Evolutionary conservation across 2,888 invertebrate genomes (phyloP), one percentile per base, ranked within the genome.

Genomic region (Prenolepis imparis): DNA sequence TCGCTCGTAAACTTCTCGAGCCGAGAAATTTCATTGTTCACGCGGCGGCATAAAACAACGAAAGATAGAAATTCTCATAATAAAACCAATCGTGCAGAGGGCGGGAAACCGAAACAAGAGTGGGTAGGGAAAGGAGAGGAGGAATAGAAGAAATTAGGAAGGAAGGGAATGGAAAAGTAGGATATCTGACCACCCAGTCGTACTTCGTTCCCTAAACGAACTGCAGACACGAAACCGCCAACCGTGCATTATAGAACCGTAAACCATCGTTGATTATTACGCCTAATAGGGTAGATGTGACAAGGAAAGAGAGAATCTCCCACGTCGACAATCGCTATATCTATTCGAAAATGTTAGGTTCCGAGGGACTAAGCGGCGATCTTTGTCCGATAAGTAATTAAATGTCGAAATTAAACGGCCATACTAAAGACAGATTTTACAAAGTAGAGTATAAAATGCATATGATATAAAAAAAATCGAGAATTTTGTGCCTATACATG

Each of bases 11-110:
- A 86, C 63, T 81, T 83, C 57, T 44, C 68, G 81, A 74, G 48
- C 80, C 67, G 73, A 87, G 73, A 86, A 86, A 86, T 86, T 85
- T 86, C 83, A 82, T 74, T 78, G 82, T 83, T 72, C 64, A 59
- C 52, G 72, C 82, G 63, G 61, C 73, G 32, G 44, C 41, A 85
- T 64, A 44, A 36, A 70, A 48, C 39, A 32, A 74, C 52, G 55
- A 82, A 41, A 41, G 73, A 36, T 75, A 75, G 57, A 80, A 84
- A 82, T 59, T 83, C 44, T 80, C 75, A 74, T 84, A 87, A 86
- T 78, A 83, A 83, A 77, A 52, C 55, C 57, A 63, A 77, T 72
- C 73, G 57, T 61, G 52, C n/a, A 24, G 64, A 59, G 36, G 18
- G 48, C 48, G 41, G 41, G 48, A 44, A 74, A 74, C 55, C 55